Conservation (phyloP, 2,113 vertebrate species). For the Acrocephalus arundinaceus region DNA sequence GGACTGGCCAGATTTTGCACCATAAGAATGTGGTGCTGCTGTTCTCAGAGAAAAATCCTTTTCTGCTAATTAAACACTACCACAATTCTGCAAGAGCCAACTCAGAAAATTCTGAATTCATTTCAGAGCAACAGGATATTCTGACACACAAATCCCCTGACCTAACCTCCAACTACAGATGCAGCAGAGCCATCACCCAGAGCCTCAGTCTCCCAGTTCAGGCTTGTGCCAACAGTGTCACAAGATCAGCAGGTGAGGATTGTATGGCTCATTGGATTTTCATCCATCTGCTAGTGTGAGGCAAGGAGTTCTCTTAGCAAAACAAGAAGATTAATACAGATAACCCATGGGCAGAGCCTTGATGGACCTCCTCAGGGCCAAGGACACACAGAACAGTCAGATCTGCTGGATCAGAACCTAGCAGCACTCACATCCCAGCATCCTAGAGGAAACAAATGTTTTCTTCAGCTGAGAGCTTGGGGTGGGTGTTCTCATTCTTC, state of each 20-base stretch:
- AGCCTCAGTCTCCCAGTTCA: background rate
- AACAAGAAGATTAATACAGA: background rate
- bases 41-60: background rate
- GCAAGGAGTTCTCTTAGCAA: background rate
- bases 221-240: background rate
- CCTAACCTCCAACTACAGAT: fast-evolving
- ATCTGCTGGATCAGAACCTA: background rate
- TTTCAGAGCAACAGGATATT: background rate
- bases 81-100: background rate
- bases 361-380: background rate
- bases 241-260: background rate
- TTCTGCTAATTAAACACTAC: background rate
- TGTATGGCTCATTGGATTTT: background rate
- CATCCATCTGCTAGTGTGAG: background rate
- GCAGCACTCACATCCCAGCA: background rate
- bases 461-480: background rate
- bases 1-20: background rate
- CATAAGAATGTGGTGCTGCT: background rate
- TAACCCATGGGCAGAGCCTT: background rate
- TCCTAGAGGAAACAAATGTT: background rate
- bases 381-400: background rate
- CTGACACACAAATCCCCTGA: background rate
- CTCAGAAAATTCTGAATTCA: background rate
- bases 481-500: background rate
- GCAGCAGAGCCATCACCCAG: fast-evolving